Percentiles rank a stretch among this genome's conserved stretches.
phyloP scores from a whole-genome alignment of 2,113 vertebrate species.

The Catharus fuscescens region DNA sequence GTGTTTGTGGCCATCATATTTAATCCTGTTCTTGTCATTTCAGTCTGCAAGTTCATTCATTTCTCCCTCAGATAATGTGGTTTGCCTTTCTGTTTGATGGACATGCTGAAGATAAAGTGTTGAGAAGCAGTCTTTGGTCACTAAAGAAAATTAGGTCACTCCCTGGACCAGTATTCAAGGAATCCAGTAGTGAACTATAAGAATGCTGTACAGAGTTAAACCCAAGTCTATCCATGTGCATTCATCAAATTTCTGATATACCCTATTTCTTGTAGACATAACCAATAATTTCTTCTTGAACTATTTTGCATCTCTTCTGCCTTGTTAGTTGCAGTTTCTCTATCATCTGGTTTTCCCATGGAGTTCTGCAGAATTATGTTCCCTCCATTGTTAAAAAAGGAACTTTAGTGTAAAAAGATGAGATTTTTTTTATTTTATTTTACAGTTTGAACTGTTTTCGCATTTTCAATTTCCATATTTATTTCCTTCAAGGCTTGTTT shows the following conservation, averaged over 20 bases:
- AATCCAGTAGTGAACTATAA: not conserved
- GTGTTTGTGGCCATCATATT: not conserved
- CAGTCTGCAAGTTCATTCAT: not conserved
- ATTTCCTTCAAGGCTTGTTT: not conserved
- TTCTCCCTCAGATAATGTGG: not conserved
- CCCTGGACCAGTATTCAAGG: not conserved
- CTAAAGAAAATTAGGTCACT: not conserved
- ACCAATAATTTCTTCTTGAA: not conserved
- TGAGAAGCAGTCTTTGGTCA: not conserved
- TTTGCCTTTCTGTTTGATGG: not conserved
- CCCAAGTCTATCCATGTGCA: not conserved
- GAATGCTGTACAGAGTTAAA: not conserved
- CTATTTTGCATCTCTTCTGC: not conserved
- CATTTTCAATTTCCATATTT: not conserved
- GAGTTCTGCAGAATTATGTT: not conserved
- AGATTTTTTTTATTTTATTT: not conserved
- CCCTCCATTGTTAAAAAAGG: accelerated
- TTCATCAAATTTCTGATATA: not conserved
- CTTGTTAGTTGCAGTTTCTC: not conserved
- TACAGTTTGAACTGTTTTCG: not conserved
- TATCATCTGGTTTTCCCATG: not conserved
- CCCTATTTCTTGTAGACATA: not conserved
- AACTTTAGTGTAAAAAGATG: not conserved
- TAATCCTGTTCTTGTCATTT: not conserved
- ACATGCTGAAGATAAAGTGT: not conserved